Evolutionary conservation across 1,140 invertebrate genomes (phyloP), one percentile per base, ranked within the genome.

Genomic region (Trachymyrmex cornetzi): DNA sequence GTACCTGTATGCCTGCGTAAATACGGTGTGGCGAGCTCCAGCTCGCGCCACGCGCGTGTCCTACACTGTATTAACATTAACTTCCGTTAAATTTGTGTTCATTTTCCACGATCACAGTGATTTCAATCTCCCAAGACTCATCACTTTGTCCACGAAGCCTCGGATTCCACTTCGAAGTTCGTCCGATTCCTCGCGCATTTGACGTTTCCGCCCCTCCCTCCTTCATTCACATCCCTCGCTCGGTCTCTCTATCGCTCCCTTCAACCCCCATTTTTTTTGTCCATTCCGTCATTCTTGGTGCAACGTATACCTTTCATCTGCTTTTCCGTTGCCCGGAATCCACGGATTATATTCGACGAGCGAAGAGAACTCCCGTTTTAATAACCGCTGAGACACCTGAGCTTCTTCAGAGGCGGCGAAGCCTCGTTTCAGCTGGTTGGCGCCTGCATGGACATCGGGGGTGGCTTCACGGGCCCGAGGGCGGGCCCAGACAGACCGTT

Each of bases 371-470:
- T 63, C 30, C 30, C 66, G 22, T 88, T 91, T 94, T 88, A 95
- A 89, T 95, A 95, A 88, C 94, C 92, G 86, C 95, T 94, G 90
- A 95, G 94, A 92, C 95, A 95, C 89, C 94, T 94, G 81, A 95
- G 92, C 90, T 95, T 95, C 80, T 95, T 95, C 86, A 95, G 77
- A 14, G 94, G 94, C 22, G 94, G 94, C 44, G 92, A 91, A 77
- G 92, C 93, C 93, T 95, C 94, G 93, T 95, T 94, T 95, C 95
- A 95, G 95, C 95, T 95, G 86, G 94, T 95, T 77, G 95, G 94
- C 14, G 95, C 94, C 50, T 94, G 93, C 94, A 95, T 95, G 77
- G 95, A 92, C 93, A 95, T 95, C 55, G 95, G 94, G 1, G 94
- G 91, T 38, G 94, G 92, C 91, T 95, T 95, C 11, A 95, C 94